phyloP scores from a whole-genome alignment of 2,888 invertebrate genomes.

The Monopis laevigella region DNA sequence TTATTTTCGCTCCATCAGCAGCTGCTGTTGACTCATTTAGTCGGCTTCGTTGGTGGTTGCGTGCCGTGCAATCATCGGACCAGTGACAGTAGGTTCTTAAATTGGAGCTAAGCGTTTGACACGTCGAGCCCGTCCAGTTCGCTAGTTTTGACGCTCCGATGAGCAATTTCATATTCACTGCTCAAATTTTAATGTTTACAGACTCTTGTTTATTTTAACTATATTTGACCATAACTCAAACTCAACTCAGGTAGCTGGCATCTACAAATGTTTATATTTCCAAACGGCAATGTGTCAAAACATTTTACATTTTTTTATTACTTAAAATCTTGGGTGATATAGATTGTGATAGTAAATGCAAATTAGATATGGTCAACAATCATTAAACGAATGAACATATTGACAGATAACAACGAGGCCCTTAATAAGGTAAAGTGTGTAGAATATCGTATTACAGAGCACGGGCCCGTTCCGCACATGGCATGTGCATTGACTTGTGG shows the following conservation, averaged over 20 bases:
- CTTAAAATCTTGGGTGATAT: too few relatives aligned
- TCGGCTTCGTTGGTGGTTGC: constrained; percentile 10
- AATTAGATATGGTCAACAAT: too few relatives aligned
- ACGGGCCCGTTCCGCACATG: constrained; percentile 39
- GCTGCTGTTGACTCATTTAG: constrained; percentile 10
- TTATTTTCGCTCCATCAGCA: constrained; percentile 7
- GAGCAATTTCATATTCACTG: constrained; percentile 10
- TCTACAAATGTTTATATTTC: too few relatives aligned
- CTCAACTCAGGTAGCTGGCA: too few relatives aligned
- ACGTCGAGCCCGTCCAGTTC: constrained; percentile 8
- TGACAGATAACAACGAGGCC: constrained; percentile 4
- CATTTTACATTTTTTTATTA: too few relatives aligned
- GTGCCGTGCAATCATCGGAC: constrained; percentile 6
- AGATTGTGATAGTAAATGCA: too few relatives aligned
- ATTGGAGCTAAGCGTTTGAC: constrained; percentile 11
- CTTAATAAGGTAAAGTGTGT: constrained; percentile 6
- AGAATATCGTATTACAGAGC: constrained; percentile 7
- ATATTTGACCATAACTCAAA: too few relatives aligned
- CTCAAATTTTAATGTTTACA: constrained; percentile 12
- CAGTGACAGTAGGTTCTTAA: constrained; percentile 4
- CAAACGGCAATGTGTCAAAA: too few relatives aligned
- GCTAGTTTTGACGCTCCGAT: constrained; percentile 10
- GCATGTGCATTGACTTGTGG: constrained; percentile 43
- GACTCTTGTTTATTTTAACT: constrained; percentile 3
- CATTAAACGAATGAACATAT: too few relatives aligned